Evolutionary conservation across 2,113 vertebrate genomes (phyloP).

Genomic region (Gopherus flavomarginatus): DNA sequence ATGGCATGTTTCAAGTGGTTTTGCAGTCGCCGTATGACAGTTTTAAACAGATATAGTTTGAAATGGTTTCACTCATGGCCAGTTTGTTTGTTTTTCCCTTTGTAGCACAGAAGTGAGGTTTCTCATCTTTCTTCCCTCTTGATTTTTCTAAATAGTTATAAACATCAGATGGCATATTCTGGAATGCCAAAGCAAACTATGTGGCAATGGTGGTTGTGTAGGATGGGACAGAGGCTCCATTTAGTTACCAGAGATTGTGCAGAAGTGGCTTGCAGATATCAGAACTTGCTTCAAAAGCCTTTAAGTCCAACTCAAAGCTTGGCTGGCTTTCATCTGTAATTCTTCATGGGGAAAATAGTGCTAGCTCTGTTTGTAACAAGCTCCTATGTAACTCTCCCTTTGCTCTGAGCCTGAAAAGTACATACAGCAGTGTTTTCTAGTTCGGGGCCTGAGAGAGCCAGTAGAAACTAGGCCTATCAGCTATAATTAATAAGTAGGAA

Average conservation of each 20-base stretch:
- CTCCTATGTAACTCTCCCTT: not conserved
- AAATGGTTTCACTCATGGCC: not conserved
- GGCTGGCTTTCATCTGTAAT: not conserved
- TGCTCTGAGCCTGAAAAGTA: not conserved
- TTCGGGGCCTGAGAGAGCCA: not conserved
- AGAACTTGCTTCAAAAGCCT: not conserved
- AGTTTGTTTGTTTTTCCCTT: not conserved
- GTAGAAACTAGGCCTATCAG: not conserved
- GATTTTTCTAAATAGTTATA: not conserved
- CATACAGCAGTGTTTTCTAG: not conserved
- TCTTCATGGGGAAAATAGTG: not conserved
- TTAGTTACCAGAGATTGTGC: not conserved
- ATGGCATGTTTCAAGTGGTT: not conserved
- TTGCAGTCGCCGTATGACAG: not conserved
- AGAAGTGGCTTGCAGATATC: not conserved
- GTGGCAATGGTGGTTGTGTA: not conserved
- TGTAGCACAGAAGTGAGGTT: not conserved
- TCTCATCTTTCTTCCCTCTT: not conserved
- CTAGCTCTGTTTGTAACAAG: too few species aligned
- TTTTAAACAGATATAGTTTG: not conserved
- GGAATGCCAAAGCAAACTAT: not conserved
- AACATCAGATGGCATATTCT: not conserved
- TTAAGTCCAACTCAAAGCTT: not conserved
- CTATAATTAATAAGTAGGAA: not conserved
- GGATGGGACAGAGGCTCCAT: not conserved